Percentiles rank a stretch among this genome's conserved stretches.
phyloP scores from a whole-genome alignment of 2,113 vertebrate species.

The Scomber scombrus region DNA sequence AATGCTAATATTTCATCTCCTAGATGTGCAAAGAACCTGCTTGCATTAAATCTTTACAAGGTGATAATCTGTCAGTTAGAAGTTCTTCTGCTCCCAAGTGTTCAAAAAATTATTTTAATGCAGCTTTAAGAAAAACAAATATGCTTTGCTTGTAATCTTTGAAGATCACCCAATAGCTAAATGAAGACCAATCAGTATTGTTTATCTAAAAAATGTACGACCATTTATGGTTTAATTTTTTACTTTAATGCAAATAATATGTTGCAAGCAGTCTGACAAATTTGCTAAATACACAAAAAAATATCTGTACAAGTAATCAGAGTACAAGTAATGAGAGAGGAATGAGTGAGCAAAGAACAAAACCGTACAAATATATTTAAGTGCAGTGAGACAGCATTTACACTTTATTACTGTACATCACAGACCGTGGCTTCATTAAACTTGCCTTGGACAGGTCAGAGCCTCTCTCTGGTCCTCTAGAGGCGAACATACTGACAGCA shows the following conservation, averaged over 20 bases:
- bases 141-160: background rate
- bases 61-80: background rate
- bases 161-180: no score
- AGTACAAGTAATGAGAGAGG: no score
- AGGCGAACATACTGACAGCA: slow-evolving; percentile 49
- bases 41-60: no score
- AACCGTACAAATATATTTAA: no score
- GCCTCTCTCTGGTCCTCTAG: slow-evolving; percentile 12
- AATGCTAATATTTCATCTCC: background rate
- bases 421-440: slow-evolving; percentile 38
- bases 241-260: no score
- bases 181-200: no score
- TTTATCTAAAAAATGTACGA: no score
- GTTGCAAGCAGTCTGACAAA: no score
- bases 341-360: background rate
- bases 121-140: slow-evolving; percentile 6
- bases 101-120: background rate
- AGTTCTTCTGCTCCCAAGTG: background rate
- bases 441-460: slow-evolving; percentile 38
- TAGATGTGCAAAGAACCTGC: background rate
- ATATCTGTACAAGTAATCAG: no score
- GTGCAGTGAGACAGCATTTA: background rate
- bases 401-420: slow-evolving; percentile 7
- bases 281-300: no score
- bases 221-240: no score